Conservation (phyloP, 2,797 vertebrate genomes). For the Siniperca scherzeri region DNA sequence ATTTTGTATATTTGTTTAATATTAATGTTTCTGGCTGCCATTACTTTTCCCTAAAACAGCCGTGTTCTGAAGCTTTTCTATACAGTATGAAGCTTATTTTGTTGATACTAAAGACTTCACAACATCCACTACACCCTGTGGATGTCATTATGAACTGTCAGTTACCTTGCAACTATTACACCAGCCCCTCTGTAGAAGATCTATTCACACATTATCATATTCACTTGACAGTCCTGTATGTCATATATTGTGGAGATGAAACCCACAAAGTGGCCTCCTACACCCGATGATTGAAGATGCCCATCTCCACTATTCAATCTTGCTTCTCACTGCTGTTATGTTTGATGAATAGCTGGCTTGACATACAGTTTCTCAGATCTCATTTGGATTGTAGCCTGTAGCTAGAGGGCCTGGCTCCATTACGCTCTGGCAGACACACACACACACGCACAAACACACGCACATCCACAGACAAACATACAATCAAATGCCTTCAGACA, state of each 20-base stretch:
- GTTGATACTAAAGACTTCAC: slow-evolving; percentile 38
- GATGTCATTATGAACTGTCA: slow-evolving; percentile 44
- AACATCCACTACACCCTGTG: slow-evolving; percentile 33
- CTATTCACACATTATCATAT: slow-evolving; percentile 65
- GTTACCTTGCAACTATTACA: slow-evolving; percentile 41
- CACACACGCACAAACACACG: not conserved
- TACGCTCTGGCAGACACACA: slow-evolving; percentile 41
- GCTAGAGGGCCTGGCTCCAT: slow-evolving; percentile 63
- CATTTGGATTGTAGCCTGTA: slow-evolving; percentile 74
- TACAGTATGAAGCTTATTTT: slow-evolving; percentile 20
- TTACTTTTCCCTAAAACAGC: not conserved
- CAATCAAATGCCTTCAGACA: slow-evolving; percentile 49
- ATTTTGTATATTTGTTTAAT: not conserved
- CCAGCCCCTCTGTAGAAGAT: slow-evolving; percentile 27
- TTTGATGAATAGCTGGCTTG: slow-evolving; percentile 78
- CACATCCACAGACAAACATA: slow-evolving; percentile 38
- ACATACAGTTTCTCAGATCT: slow-evolving; percentile 74
- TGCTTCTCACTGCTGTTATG: slow-evolving; percentile 63
- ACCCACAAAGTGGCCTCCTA: slow-evolving; percentile 66
- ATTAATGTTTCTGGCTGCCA: not conserved
- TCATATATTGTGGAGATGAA: slow-evolving; percentile 67
- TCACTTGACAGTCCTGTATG: slow-evolving; percentile 62
- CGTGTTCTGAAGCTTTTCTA: not conserved
- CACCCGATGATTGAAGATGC: slow-evolving; percentile 72
- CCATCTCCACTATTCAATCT: slow-evolving; percentile 68